Evolutionary conservation across 1,140 invertebrate species (phyloP).

Genomic region (Polypedilum pembai): DNA sequence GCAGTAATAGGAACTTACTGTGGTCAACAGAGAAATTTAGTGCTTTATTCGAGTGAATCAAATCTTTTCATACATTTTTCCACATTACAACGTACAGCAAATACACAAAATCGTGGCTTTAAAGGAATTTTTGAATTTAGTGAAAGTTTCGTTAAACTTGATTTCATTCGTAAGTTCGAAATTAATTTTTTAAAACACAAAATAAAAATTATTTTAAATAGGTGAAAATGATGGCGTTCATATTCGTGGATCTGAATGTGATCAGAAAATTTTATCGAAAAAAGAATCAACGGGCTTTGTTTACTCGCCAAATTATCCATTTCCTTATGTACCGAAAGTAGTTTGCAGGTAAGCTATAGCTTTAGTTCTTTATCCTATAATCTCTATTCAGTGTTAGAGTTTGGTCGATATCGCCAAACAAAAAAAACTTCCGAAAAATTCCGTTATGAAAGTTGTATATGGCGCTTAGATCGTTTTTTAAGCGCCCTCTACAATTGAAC

Average conservation of each 20-base stretch:
- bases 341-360: slow-evolving; percentile 63
- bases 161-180: slow-evolving; percentile 74
- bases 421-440: no score
- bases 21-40: slow-evolving; percentile 91
- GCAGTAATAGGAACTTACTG: slow-evolving; percentile 95
- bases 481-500: no score
- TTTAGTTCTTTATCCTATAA: no score
- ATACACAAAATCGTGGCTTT: slow-evolving; percentile 90
- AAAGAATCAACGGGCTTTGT: slow-evolving; percentile 85
- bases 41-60: slow-evolving; percentile 87
- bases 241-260: slow-evolving; percentile 92
- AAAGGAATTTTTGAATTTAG: slow-evolving; percentile 94
- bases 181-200: background rate
- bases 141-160: slow-evolving; percentile 92
- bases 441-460: no score
- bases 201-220: slow-evolving; percentile 30
- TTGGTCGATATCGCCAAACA: no score
- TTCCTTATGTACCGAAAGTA: slow-evolving; percentile 86
- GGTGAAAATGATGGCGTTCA: slow-evolving; percentile 76
- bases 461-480: no score
- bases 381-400: no score
- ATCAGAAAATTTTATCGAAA: slow-evolving; percentile 91
- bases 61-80: slow-evolving; percentile 82
- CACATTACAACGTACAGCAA: slow-evolving; percentile 78
- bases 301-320: slow-evolving; percentile 92